Percentiles rank a stretch among this genome's conserved stretches.
Conservation (phyloP, 2,888 invertebrate genomes). For the Odontocolon sp. region DNA sequence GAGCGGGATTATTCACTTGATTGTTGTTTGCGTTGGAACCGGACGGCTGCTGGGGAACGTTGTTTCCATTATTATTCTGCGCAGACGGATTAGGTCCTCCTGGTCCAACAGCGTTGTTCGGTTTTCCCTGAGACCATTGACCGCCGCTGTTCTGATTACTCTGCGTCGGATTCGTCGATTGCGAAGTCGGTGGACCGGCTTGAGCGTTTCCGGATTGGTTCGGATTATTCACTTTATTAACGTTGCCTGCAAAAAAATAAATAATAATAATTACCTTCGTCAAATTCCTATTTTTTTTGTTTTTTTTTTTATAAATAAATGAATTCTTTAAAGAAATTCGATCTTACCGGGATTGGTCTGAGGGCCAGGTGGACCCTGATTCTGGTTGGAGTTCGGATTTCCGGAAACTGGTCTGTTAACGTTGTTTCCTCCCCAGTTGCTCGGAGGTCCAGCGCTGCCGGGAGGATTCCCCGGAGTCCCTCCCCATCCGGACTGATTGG, state of each 20-base stretch:
- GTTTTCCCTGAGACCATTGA: slow-evolving; percentile 77
- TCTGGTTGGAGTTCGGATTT: slow-evolving; percentile 65
- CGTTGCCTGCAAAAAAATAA: slow-evolving; percentile 66
- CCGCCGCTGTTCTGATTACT: slow-evolving; percentile 75
- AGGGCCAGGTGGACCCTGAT: slow-evolving; percentile 64
- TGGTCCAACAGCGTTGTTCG: slow-evolving; percentile 74
- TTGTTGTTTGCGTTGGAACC: slow-evolving; percentile 75
- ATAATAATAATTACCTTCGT: slow-evolving; percentile 33
- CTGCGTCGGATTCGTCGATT: slow-evolving; percentile 79
- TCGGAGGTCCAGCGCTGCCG: slow-evolving; percentile 71
- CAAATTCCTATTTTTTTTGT: background rate
- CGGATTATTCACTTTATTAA: slow-evolving; percentile 81
- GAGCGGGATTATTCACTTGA: slow-evolving; percentile 69
- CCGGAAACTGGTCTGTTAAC: slow-evolving; percentile 75
- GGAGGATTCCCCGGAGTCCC: slow-evolving; percentile 77
- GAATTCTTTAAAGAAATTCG: too few relatives aligned
- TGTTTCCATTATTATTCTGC: slow-evolving; percentile 76
- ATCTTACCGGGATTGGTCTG: slow-evolving; percentile 59
- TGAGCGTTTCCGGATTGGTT: slow-evolving; percentile 81
- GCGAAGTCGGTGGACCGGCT: slow-evolving; percentile 81
- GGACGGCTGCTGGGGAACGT: slow-evolving; percentile 72
- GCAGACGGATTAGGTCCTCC: slow-evolving; percentile 73
- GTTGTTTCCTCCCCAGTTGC: slow-evolving; percentile 76
- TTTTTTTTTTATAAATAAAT: too few relatives aligned
- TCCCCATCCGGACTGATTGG: slow-evolving; percentile 82